phyloP scores from a whole-genome alignment of 2,797 vertebrate genomes.

The Cuniculus paca region DNA sequence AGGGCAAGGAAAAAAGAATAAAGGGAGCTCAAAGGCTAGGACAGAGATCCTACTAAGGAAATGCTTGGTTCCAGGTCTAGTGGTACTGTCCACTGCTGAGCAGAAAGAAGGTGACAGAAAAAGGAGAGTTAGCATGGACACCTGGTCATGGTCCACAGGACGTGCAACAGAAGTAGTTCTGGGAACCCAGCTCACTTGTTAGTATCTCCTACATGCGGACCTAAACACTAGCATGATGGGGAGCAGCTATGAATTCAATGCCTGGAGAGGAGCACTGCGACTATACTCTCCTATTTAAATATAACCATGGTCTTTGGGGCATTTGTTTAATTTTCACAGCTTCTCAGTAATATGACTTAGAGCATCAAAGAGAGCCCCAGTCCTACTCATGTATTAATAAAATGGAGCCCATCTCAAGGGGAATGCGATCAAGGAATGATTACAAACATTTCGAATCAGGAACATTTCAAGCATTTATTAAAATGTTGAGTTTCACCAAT shows the following conservation, averaged over 20 bases:
- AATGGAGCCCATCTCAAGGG: background rate
- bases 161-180: background rate
- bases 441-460: background rate
- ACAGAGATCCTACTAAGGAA: background rate
- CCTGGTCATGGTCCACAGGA: background rate
- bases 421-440: background rate
- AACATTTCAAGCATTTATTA: background rate
- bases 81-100: background rate
- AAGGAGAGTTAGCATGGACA: background rate
- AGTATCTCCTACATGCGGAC: background rate
- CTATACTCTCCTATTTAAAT: background rate
- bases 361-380: background rate
- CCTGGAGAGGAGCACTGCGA: background rate
- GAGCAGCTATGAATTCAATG: background rate
- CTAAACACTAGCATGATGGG: background rate
- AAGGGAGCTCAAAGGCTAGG: background rate
- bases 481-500: background rate
- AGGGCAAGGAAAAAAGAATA: accelerated
- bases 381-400: background rate
- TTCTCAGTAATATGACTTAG: background rate
- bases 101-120: background rate
- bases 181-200: background rate
- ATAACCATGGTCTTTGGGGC: background rate
- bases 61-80: background rate
- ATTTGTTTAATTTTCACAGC: background rate